Percentiles rank a stretch among this genome's conserved stretches.
phyloP scores from a whole-genome alignment of 2,113 vertebrate genomes.

The Thamnophis sirtalis region DNA sequence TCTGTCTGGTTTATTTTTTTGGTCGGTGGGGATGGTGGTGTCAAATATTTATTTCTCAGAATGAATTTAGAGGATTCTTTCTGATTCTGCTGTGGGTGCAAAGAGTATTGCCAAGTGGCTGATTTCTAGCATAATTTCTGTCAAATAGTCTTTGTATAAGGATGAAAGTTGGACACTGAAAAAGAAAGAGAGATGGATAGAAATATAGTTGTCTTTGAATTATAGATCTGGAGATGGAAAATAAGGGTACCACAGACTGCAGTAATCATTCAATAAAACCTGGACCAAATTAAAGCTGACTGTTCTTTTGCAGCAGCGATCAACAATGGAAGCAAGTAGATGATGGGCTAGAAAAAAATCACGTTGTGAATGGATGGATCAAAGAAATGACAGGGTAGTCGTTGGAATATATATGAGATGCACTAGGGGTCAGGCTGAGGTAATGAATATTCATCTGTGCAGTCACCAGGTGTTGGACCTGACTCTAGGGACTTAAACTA shows the following conservation, averaged over 20 bases:
- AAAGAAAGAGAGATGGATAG: not conserved
- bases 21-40: not conserved
- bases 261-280: not conserved
- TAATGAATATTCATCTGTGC: not conserved
- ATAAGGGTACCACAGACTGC: not conserved
- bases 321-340: not conserved
- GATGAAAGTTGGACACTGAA: not conserved
- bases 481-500: not conserved
- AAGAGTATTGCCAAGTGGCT: not conserved
- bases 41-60: not conserved
- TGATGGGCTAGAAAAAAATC: not conserved
- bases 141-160: not conserved
- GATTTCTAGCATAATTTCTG: not conserved
- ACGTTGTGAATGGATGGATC: not conserved
- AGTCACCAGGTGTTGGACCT: not conserved
- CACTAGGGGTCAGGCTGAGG: not conserved
- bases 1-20: not conserved
- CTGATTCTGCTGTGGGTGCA: not conserved
- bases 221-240: not conserved
- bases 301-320: not conserved
- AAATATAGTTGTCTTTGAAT: not conserved
- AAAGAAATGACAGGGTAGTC: not conserved
- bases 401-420: not conserved
- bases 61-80: not conserved
- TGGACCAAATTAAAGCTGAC: not conserved